These are phyloP conservation scores for Centropus bengalensis DNA, from an alignment of 2,113 vertebrate genomes.

Conservation along the genomic window DNA sequence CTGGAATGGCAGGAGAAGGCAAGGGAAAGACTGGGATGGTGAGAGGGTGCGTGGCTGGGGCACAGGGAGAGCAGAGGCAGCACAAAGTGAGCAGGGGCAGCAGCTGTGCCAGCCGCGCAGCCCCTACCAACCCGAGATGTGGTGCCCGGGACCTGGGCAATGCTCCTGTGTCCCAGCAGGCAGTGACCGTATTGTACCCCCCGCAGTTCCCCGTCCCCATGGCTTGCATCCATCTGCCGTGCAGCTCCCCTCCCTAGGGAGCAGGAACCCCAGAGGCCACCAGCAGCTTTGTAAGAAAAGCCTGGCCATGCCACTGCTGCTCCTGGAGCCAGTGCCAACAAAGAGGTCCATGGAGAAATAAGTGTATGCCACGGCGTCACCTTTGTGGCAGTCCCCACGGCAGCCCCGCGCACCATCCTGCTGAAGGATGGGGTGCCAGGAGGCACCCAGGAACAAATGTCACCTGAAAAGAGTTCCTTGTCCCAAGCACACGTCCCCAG, in stretches of 20 bases:
- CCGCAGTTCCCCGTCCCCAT: too few species aligned
- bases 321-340: not conserved
- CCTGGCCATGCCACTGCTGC: not conserved
- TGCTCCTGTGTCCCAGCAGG: not conserved
- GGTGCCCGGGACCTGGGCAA: rapidly evolving
- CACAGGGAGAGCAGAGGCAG: not conserved
- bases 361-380: rapidly evolving
- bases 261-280: not conserved
- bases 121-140: not conserved
- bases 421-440: not conserved
- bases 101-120: rapidly evolving
- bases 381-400: rapidly evolving
- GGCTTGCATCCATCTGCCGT: rapidly evolving
- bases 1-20: slow-evolving; percentile 71
- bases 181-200: rapidly evolving
- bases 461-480: not conserved
- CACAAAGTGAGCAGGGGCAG: not conserved
- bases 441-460: not conserved
- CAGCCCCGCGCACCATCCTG: rapidly evolving
- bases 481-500: not conserved
- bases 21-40: slow-evolving; percentile 47
- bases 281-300: not conserved
- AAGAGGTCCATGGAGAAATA: not conserved
- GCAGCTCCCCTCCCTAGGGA: rapidly evolving
- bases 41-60: not conserved